Evolutionary conservation across 2,113 vertebrate species (phyloP), one percentile per base, ranked within the genome.

Genomic region (Argyrosomus japonicus): DNA sequence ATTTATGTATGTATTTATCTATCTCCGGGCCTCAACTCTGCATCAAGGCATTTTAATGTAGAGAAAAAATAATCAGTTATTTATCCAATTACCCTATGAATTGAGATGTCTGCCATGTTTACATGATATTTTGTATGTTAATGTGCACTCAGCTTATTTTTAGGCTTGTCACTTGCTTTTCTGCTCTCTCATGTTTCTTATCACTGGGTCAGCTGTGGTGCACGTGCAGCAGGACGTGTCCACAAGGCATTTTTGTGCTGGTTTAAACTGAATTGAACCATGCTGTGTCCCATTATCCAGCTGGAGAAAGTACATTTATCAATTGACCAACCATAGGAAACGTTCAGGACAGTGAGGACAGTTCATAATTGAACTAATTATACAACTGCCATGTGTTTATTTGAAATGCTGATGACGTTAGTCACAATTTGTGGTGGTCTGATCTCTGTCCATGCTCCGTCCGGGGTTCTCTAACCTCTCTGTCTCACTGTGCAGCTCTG

Each of bases 401-500:
- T 63, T 50, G 25, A 40, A 56, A 72, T 68, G 21, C 73, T 60
- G 36, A 40, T 81, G 77, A 86, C 25, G 45, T 79, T 40, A 12
- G 51, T 48, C 45, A 27, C 54, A 19, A 64, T 50, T 29, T 50
- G 11, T 23, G 75, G 70, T 68, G 70, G 82, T 83, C 53, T 65
- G 68, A 74, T 77, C 58, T 82, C 8, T 1, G 12, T 51, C 54
- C 29, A 1, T 25, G 40, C 62, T 75, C 32, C 11, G 48, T 74
- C 19, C 67, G 60, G 63, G 67, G 77, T 54, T 25, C 50, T 74
- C 29, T 53, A 32, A 81, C 51, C 79, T 70, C 75, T 70, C 60
- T 1, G 23, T 87, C 72, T 85, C 73, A 48, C 70, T 79, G 64
- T 63, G 79, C 45, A 4, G 54, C 14, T 85, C 63, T 93, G 91